Evolutionary conservation across 1,140 invertebrate genomes (phyloP), one percentile per base, ranked within the genome.

Genomic region (Probaryconus sp.): DNA sequence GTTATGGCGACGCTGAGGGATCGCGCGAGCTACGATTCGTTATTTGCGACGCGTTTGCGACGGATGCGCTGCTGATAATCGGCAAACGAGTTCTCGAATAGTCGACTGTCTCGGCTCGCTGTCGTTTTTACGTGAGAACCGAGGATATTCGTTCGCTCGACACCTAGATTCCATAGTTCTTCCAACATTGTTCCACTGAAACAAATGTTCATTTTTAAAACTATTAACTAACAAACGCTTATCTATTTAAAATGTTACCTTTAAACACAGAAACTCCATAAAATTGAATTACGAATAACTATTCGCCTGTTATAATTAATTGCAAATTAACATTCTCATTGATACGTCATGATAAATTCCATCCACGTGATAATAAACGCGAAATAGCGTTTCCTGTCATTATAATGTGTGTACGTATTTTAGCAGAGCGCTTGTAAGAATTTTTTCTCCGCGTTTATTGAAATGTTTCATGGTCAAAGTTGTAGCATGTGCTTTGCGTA

Each of bases 1-100:
- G 60, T 78, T 78, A 78, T 69, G 48, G 48, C 58, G 58, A 5
- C 58, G 76, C 35, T 75, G 71, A 78, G 71, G 76, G 67, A 78
- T 69, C 74, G 61, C 56, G 67, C 43, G 37, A 2, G 24, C 53
- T 53, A 40, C 55, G 60, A 56, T 74, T 71, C 71, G 71, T 77
- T 70, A 70, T 77, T 68, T 20, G 56, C 5, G n/a, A n/a, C n/a
- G n/a, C n/a, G n/a, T n/a, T n/a, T n/a, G 45, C 16, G 20, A 64
- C 47, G 55, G 14, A 63, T 28, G 26, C 38, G 45, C 21, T 16
- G 51, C 68, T 60, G 58, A 72, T 77, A 72, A 71, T 75, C 63
- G 67, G 43, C n/a, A n/a, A n/a, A n/a, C n/a, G n/a, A n/a, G n/a
- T n/a, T n/a, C n/a, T n/a, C n/a, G n/a, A n/a, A n/a, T n/a, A n/a